Conservation (phyloP, 1,140 invertebrate species). For the Probaryconus sp. region DNA sequence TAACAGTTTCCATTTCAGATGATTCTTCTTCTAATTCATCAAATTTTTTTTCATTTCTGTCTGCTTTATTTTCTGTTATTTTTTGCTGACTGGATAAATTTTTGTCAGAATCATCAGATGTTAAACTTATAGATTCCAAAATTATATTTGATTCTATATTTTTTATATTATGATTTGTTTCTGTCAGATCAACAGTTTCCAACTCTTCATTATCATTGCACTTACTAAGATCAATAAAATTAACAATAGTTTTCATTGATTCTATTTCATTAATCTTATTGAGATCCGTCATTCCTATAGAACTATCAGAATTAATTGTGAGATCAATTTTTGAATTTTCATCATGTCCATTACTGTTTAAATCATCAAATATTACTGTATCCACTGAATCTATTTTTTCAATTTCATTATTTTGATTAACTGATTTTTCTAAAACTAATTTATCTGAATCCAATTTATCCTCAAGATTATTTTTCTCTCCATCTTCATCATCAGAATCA, state of each 20-base stretch:
- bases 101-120: not conserved
- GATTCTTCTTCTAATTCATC: constrained; percentile 8
- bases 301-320: no score
- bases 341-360: no score
- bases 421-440: constrained; percentile 23
- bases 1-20: constrained; percentile 11
- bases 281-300: no score
- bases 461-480: constrained; percentile 59
- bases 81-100: no score
- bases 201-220: no score
- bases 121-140: not conserved
- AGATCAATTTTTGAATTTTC: no score
- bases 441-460: constrained; percentile 18
- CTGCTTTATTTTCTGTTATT: not conserved
- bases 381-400: no score
- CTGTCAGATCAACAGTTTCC: constrained; percentile 3
- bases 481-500: constrained; percentile 73
- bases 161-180: not conserved
- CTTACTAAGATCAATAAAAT: no score
- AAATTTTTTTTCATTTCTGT: not conserved
- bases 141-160: no score
- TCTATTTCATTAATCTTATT: no score
- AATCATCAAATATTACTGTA: no score
- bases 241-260: not conserved
- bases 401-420: no score